A percentile compares a stretch with the other conserved stretches of the same genome.
Conservation (phyloP, 2,113 vertebrate genomes). For the Oncorhynchus gorbuscha region DNA sequence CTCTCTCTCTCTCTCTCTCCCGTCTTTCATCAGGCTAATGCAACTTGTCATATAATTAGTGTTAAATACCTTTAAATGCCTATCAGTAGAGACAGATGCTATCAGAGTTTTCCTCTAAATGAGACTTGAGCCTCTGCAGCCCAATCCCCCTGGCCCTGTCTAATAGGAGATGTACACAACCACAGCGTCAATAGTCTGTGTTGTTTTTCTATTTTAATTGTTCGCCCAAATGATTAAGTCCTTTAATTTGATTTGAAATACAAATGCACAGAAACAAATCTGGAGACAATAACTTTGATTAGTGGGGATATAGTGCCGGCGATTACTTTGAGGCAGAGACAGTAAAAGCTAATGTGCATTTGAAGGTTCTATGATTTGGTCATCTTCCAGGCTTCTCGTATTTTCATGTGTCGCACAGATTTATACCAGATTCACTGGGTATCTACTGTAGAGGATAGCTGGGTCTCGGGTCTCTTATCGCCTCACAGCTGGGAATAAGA, state of each 20-base stretch:
- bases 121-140: background rate
- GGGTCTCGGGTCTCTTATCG: too few relatives aligned
- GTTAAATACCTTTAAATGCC: background rate
- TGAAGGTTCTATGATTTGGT: too few relatives aligned
- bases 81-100: slow-evolving; percentile 12
- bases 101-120: background rate
- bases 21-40: background rate
- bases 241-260: background rate
- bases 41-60: background rate
- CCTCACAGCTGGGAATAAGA: too few relatives aligned
- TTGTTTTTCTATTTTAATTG: background rate
- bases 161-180: background rate
- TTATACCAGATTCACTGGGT: too few relatives aligned
- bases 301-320: too few relatives aligned
- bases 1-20: background rate
- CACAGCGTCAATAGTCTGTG: background rate
- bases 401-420: too few relatives aligned
- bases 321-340: too few relatives aligned
- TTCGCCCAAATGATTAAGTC: background rate
- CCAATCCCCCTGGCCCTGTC: background rate
- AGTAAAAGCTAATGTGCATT: too few relatives aligned
- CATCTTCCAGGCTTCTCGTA: too few relatives aligned
- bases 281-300: too few relatives aligned
- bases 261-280: too few relatives aligned
- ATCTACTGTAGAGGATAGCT: too few relatives aligned